phyloP scores from a whole-genome alignment of 2,888 invertebrate genomes.

The Sarcophaga subvicina region DNA sequence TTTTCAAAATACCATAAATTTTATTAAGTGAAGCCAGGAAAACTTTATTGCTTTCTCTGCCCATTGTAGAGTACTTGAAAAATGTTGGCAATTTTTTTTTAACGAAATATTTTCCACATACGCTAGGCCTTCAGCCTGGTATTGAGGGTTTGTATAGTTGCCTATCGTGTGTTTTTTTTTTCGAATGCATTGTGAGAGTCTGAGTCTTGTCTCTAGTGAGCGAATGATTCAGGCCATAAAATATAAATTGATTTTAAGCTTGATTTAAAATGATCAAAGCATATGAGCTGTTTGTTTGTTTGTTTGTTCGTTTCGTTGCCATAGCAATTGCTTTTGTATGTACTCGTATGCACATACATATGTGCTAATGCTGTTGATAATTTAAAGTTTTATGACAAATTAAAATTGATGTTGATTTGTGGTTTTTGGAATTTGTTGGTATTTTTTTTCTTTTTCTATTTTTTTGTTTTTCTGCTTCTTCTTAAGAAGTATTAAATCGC shows the following conservation, averaged over 20 bases:
- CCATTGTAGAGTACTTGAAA: too few relatives aligned
- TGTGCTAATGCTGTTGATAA: conserved; percentile 39
- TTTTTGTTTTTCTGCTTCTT: neutral
- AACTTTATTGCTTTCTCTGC: neutral
- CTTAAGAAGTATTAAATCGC: conserved; percentile 10
- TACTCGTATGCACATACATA: neutral
- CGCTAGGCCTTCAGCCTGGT: conserved; percentile 37
- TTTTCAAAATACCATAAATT: too few relatives aligned
- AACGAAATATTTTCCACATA: too few relatives aligned
- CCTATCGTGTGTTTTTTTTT: neutral
- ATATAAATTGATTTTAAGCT: conserved; percentile 63
- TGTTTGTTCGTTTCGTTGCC: too few relatives aligned
- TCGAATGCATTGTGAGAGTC: neutral
- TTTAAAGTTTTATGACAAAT: conserved; percentile 64
- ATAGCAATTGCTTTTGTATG: neutral
- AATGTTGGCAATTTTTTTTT: too few relatives aligned
- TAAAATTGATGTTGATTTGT: conserved; percentile 65
- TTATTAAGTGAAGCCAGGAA: neutral
- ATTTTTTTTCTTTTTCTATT: neutral
- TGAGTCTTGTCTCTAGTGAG: conserved; percentile 22
- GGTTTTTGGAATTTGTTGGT: conserved; percentile 52
- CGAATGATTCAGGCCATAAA: conserved; percentile 54
- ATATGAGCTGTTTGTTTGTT: neutral
- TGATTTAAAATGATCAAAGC: conserved; percentile 57
- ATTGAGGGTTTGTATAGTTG: conserved; percentile 20